Conservation (phyloP, 2,797 vertebrate species). For the Catharus ustulatus region DNA sequence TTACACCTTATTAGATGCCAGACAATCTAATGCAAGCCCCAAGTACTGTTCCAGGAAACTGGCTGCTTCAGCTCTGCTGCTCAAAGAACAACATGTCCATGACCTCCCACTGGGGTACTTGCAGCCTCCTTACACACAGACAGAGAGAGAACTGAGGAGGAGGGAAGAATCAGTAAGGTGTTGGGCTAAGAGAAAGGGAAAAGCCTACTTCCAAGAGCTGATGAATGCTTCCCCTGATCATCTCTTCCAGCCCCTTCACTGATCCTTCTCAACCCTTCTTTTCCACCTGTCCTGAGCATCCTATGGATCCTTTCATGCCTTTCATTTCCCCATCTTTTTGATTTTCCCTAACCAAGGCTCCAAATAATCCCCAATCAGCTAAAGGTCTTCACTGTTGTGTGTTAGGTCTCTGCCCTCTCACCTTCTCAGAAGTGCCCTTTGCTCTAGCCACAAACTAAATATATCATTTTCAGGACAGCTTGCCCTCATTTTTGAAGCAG, state of each 20-base stretch:
- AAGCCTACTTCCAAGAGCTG: neutral
- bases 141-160: neutral
- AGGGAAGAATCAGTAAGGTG: neutral
- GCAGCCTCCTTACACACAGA: neutral
- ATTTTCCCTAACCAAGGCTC: neutral
- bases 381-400: neutral
- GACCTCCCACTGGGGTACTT: neutral
- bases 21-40: neutral
- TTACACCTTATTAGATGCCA: neutral
- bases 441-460: neutral
- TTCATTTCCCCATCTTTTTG: neutral
- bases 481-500: neutral
- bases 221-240: neutral
- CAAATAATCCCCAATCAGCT: neutral
- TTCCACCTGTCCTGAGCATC: neutral
- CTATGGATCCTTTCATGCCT: neutral
- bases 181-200: neutral
- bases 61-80: neutral
- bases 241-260: neutral
- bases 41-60: neutral
- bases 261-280: neutral
- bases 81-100: fast-evolving
- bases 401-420: neutral
- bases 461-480: neutral
- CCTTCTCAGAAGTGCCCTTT: neutral